Conservation (phyloP, 2,888 invertebrate genomes). For the Chromoteleia sp. region DNA sequence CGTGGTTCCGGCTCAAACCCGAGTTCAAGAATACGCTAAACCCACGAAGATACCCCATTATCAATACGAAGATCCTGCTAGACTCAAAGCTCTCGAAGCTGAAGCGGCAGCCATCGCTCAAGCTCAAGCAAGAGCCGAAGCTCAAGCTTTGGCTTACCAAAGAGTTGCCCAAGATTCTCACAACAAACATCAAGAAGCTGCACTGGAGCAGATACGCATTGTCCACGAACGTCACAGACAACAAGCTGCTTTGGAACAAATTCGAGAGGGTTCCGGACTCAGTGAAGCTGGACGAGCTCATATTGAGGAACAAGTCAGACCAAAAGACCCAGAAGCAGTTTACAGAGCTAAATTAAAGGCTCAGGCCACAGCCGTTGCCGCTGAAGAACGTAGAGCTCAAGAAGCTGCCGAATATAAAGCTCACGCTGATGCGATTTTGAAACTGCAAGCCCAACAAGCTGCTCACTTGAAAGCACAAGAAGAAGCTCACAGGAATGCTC, state of each 20-base stretch:
- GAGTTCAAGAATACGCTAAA: slow-evolving; percentile 73
- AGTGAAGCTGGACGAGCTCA: slow-evolving; percentile 82
- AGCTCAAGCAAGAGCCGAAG: slow-evolving; percentile 81
- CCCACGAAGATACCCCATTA: slow-evolving; percentile 75
- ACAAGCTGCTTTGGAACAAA: slow-evolving; percentile 81
- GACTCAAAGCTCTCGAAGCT: slow-evolving; percentile 62
- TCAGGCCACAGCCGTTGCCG: slow-evolving; percentile 78
- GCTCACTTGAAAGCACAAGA: slow-evolving; percentile 82
- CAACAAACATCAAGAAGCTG: slow-evolving; percentile 79
- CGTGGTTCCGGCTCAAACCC: slow-evolving; percentile 42
- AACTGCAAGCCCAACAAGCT: slow-evolving; percentile 81
- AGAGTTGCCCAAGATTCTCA: slow-evolving; percentile 80
- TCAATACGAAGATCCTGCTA: slow-evolving; percentile 73
- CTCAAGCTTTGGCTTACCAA: slow-evolving; percentile 81
- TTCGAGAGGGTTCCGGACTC: slow-evolving; percentile 79
- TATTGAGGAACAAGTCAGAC: slow-evolving; percentile 76
- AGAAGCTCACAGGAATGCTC: slow-evolving; percentile 79
- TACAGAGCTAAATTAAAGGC: slow-evolving; percentile 81
- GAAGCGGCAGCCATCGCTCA: slow-evolving; percentile 76
- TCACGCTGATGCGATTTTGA: slow-evolving; percentile 81
- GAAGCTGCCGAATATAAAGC: slow-evolving; percentile 82
- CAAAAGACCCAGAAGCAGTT: slow-evolving; percentile 79
- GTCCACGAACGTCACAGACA: slow-evolving; percentile 79
- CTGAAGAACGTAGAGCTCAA: slow-evolving; percentile 81
- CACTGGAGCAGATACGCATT: slow-evolving; percentile 80